Conservation (phyloP, 2,113 vertebrate genomes). For the Tachysurus fulvidraco region DNA sequence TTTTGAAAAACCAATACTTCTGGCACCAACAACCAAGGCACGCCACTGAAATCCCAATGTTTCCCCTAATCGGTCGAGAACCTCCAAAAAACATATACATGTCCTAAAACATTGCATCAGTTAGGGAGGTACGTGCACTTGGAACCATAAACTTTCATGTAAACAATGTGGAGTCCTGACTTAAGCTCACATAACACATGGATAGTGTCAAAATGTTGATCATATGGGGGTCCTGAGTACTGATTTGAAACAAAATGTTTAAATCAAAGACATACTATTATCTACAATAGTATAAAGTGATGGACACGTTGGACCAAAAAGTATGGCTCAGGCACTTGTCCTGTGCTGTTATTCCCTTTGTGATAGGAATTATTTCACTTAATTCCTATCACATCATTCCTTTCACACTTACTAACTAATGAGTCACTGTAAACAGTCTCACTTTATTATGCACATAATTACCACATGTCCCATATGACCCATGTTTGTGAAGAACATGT, state of each 20-base stretch:
- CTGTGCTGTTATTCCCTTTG: not conserved
- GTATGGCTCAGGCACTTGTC: not conserved
- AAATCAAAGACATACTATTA: not conserved
- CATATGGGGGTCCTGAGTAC: not conserved
- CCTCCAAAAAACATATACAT: not conserved
- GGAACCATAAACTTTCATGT: not conserved
- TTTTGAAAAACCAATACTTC: not conserved
- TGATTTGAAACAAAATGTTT: not conserved
- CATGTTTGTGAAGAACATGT: not conserved
- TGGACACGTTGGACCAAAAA: not conserved
- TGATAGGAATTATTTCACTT: no score
- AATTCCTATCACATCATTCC: not conserved
- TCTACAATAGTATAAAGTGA: not conserved
- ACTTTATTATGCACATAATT: not conserved
- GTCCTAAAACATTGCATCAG: not conserved
- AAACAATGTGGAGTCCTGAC: not conserved
- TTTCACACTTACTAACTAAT: slow-evolving; percentile 20
- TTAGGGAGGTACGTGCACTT: not conserved
- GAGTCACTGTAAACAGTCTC: slow-evolving; percentile 5
- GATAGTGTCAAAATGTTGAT: not conserved
- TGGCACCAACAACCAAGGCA: not conserved
- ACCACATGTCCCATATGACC: slow-evolving; percentile 6
- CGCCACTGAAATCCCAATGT: not conserved
- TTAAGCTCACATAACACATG: not conserved
- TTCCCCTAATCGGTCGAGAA: not conserved